Evolutionary conservation across 2,888 invertebrate genomes (phyloP), one percentile per base, ranked within the genome.

Genomic region (Drosophila prostipennis): DNA sequence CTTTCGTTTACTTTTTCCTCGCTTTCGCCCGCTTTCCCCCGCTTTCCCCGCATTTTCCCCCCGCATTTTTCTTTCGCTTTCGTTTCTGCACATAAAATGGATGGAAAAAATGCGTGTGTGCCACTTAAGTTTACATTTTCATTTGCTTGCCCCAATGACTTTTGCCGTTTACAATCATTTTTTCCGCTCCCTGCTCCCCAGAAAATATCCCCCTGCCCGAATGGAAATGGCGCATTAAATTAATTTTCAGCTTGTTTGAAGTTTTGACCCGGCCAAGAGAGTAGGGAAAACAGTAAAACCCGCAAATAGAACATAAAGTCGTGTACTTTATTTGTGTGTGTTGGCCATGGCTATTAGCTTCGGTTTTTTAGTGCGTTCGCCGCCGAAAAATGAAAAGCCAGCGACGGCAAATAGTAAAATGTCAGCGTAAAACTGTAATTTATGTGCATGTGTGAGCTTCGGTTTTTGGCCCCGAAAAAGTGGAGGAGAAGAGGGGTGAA

Each of bases 391-490:
- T 86, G 83, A 86, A 82, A 86, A 78, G 86, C 72, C 85, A 85
- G 74, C 76, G 76, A 68, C 67, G 78, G 72, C 69, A 76, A 87
- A 88, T 86, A 83, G 87, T 86, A 88, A 87, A 87, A 79, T 88
- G 89, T 87, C 85, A 87, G 89, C 85, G 85, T 78, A 89, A 86
- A 87, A 87, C 72, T 81, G 89, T 89, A 87, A 86, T 86, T 89
- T 89, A 89, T 86, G 89, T 87, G 73, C 84, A 74, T 81, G 80
- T 79, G 85, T 75, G 82, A 60, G 74, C 42, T 26, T 8, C 45
- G 53, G 72, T 43, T 32, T 46, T 53, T 40, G 59, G 36, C 46
- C 36, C 43, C 4, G 7, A 42, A 42, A 42, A 23, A 5, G 6
- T 2, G 3, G 3, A 34, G 3, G 10, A 10, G 32, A 11, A 11